These are phyloP conservation scores for Vimba vimba DNA, from an alignment of 2,113 vertebrate genomes.

Conservation along the genomic window DNA sequence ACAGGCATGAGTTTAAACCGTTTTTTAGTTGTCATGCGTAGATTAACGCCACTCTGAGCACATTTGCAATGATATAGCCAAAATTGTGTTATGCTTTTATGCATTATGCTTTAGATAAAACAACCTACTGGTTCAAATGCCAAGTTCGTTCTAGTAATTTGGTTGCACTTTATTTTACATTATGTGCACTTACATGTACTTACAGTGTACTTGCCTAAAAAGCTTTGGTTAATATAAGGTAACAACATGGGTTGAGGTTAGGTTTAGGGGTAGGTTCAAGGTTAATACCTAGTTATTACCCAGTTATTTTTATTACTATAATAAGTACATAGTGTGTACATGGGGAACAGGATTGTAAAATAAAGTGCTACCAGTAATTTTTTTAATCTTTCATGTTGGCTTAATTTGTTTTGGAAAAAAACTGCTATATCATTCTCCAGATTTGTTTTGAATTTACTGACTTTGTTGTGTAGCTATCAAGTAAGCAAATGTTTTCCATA, in stretches of 20 bases:
- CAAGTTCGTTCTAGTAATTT: not conserved
- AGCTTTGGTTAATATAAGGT: no score
- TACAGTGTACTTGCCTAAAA: no score
- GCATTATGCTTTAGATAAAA: not conserved
- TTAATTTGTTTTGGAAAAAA: not conserved
- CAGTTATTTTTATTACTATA: no score
- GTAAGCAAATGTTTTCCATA: not conserved
- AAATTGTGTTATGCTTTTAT: not conserved
- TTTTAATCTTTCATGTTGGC: not conserved
- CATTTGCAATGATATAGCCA: not conserved
- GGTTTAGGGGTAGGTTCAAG: no score
- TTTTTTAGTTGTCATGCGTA: not conserved
- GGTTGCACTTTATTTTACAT: no score
- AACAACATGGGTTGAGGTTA: no score
- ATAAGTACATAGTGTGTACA: no score
- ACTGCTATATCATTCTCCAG: not conserved
- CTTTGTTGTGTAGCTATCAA: not conserved
- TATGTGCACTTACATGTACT: no score
- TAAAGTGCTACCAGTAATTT: not conserved
- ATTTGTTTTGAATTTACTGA: not conserved
- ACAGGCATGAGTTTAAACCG: not conserved
- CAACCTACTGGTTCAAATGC: not conserved
- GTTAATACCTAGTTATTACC: no score
- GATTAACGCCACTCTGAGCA: not conserved
- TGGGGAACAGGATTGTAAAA: no score